Evolutionary conservation across 2,113 vertebrate species (phyloP), one percentile per base, ranked within the genome.

Genomic region (Cyanoderma ruficeps): DNA sequence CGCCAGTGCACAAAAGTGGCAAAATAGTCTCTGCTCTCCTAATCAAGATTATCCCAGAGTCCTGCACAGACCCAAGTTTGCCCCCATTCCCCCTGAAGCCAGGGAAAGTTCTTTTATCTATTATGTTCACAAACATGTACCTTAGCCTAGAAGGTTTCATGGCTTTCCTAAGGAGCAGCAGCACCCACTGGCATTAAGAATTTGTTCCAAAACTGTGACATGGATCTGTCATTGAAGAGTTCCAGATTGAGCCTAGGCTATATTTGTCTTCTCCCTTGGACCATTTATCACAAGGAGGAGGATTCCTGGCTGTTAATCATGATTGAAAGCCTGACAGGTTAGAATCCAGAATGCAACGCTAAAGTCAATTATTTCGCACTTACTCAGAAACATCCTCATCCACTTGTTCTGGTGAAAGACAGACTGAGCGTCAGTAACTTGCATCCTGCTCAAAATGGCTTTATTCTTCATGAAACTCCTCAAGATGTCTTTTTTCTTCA

Each of bases 211-310:
- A 81, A 47, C 31, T 6, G 4, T 37, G 24, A 60, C 9, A 18
- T 14, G 11, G 52, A 52, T 89, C 79, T 75, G 64, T 37, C 85
- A 64, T 37, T 70, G 53, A 75, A 42, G 56, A 71, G 23, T 47
- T 80, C 46, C 70, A 57, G 42, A 37, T 0, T 39, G 42, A 65
- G 30, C 3, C 80, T 44, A 50, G 39, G 35, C 42, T 88, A 2
- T 74, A 80, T 83, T 88, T 89, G 16, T 57, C 78, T 69, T 76
- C 57, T 93, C 53, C 50, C 35, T 39, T 52, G n/a, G 75, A 87
- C 88, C 86, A 93, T 92, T 92, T 83, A 79, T 96, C 96, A 96
- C 42, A 55, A 83, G 82, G 75, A 96, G 82, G 50, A 87, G 47
- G 83, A 86, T 79, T 92, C 72, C 56, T 42, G 74, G 41, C 53